Conservation (phyloP, 2,797 vertebrate species). For the Poeciliopsis gracilis region DNA sequence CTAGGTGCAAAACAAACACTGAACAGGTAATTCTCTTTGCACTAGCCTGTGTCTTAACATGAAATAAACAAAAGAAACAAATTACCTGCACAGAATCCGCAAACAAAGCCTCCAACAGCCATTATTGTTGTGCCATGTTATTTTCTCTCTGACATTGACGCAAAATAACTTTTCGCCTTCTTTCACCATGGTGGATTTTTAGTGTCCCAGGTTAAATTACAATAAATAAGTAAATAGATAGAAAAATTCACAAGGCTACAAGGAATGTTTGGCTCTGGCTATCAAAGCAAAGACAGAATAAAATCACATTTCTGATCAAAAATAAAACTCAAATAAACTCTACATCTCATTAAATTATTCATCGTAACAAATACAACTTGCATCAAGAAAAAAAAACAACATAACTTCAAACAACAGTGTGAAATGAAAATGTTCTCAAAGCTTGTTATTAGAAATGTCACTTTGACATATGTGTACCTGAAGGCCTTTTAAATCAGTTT, state of each 20-base stretch:
- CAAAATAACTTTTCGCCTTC: constrained; percentile 11
- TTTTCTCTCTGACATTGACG: constrained; percentile 41
- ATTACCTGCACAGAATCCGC: constrained; percentile 43
- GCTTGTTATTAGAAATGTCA: not conserved
- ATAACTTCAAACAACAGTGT: too few relatives aligned
- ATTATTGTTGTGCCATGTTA: constrained; percentile 35
- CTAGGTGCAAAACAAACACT: constrained; percentile 49
- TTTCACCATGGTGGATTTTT: constrained; percentile 15
- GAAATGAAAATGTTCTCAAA: not conserved
- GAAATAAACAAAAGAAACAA: constrained; percentile 59
- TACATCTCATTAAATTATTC: not conserved
- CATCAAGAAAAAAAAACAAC: not conserved
- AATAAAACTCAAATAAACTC: not conserved
- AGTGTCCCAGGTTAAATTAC: constrained; percentile 22
- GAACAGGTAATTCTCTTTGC: constrained; percentile 66
- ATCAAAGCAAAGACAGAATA: constrained; percentile 9
- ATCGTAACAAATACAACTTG: not conserved
- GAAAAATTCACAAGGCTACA: not conserved
- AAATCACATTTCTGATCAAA: not conserved
- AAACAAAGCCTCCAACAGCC: constrained; percentile 19
- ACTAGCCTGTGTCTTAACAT: constrained; percentile 53
- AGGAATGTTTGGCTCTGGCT: not conserved
- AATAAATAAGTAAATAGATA: not conserved
- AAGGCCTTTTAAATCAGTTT: not conserved
- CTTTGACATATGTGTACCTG: not conserved